Conservation (phyloP, 1,140 invertebrate species). For the Holotrichia oblita region DNA sequence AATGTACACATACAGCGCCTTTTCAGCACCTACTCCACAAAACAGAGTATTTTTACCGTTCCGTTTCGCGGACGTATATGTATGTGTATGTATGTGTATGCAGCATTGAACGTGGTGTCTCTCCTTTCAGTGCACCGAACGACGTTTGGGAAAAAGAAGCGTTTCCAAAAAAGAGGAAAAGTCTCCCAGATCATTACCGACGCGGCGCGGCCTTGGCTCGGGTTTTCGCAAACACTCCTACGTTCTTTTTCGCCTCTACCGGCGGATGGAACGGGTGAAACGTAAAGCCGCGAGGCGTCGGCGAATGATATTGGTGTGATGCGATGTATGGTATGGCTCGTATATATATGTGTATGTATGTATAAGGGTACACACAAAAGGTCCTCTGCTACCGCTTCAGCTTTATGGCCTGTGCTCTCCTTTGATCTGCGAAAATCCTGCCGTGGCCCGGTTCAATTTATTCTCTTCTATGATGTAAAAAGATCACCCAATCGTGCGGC, state of each 20-base stretch:
- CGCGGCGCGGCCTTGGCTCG: conserved; percentile 8
- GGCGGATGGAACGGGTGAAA: background rate
- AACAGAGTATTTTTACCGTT: conserved; percentile 8
- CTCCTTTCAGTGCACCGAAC: background rate
- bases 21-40: background rate
- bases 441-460: conserved; percentile 40
- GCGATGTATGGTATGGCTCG: background rate
- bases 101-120: background rate
- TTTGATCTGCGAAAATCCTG: conserved; percentile 41
- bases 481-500: conserved; percentile 10
- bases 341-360: conserved; percentile 35
- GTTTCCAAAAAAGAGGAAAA: conserved; percentile 12
- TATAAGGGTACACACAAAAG: conserved; percentile 42
- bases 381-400: conserved; percentile 9
- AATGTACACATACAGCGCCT: conserved; percentile 17
- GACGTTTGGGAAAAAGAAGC: background rate
- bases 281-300: conserved; percentile 25
- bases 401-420: conserved; percentile 37
- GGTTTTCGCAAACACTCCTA: conserved; percentile 18
- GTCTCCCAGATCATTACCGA: conserved; percentile 24
- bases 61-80: background rate
- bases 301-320: conserved; percentile 23
- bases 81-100: background rate
- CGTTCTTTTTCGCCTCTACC: background rate
- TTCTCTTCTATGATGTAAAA: conserved; percentile 38